Evolutionary conservation across 2,888 invertebrate genomes (phyloP).

Genomic region (Malachius bipustulatus): DNA sequence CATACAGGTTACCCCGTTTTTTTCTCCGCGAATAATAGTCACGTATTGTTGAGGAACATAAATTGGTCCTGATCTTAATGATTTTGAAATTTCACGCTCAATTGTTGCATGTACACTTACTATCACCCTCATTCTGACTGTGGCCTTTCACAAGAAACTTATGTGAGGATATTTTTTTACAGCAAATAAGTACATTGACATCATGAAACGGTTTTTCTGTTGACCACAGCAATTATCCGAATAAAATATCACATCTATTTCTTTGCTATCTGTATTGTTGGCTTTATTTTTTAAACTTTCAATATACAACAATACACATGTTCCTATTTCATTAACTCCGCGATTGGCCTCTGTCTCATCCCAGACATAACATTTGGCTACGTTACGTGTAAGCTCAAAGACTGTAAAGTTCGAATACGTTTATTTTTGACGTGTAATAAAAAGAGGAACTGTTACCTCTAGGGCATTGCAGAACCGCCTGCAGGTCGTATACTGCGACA

Average conservation of each 20-base stretch:
- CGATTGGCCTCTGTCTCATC: constrained; percentile 21
- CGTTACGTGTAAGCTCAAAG: too few species aligned
- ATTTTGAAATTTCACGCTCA: constrained; percentile 1
- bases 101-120: constrained; percentile 7
- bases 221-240: constrained; percentile 12
- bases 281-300: constrained; percentile 12
- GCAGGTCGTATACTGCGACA: constrained; percentile 13
- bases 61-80: constrained; percentile 3
- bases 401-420: constrained; percentile 9
- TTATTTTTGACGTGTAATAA: constrained; percentile 3
- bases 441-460: constrained; percentile 18
- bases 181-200: constrained; percentile 10
- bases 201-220: constrained; percentile 11
- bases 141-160: constrained; percentile 9
- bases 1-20: too few species aligned
- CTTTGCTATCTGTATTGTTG: constrained; percentile 5
- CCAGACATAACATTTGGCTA: too few species aligned
- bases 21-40: neutral
- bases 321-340: constrained; percentile 24
- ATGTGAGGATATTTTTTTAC: constrained; percentile 4
- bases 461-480: constrained; percentile 7
- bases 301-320: constrained; percentile 23
- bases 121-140: constrained; percentile 10
- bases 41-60: constrained; percentile 4
- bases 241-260: constrained; percentile 10